Conservation (phyloP, 2,113 vertebrate genomes). For the Oceanites oceanicus region DNA sequence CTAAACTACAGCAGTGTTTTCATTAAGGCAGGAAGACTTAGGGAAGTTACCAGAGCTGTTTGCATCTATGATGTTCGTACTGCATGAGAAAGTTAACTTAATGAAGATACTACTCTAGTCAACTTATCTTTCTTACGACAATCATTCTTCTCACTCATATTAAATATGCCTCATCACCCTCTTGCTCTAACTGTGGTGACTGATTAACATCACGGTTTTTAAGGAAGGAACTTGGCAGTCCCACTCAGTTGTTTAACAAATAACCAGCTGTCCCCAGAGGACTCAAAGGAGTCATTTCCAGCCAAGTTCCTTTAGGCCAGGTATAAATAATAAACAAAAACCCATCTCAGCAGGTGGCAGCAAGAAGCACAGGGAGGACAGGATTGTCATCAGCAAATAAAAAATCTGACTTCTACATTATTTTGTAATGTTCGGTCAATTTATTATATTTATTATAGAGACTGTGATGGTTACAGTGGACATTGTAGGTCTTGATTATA, state of each 20-base stretch:
- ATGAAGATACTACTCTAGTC: neutral
- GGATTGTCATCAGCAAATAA: neutral
- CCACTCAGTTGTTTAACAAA: conserved; percentile 3
- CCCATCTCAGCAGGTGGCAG: neutral
- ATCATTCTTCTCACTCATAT: neutral
- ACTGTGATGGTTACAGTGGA: neutral
- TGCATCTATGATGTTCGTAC: neutral
- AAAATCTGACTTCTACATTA: neutral
- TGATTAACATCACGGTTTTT: conserved; percentile 31
- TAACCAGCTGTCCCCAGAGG: conserved; percentile 24
- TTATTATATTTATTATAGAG: neutral
- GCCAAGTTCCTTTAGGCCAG: neutral
- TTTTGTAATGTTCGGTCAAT: neutral
- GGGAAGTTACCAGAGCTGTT: neutral
- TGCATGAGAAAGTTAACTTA: neutral
- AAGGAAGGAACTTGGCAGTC: conserved; percentile 22
- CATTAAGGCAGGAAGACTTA: neutral
- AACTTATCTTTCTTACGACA: neutral
- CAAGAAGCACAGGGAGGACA: neutral
- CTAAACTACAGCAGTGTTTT: neutral
- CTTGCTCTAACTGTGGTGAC: neutral
- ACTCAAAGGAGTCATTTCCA: neutral
- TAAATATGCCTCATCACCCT: neutral
- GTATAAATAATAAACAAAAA: conserved; percentile 2
- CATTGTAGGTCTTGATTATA: neutral